Evolutionary conservation across 2,888 invertebrate species (phyloP), one percentile per base, ranked within the genome.

Genomic region (Callosobruchus maculatus): DNA sequence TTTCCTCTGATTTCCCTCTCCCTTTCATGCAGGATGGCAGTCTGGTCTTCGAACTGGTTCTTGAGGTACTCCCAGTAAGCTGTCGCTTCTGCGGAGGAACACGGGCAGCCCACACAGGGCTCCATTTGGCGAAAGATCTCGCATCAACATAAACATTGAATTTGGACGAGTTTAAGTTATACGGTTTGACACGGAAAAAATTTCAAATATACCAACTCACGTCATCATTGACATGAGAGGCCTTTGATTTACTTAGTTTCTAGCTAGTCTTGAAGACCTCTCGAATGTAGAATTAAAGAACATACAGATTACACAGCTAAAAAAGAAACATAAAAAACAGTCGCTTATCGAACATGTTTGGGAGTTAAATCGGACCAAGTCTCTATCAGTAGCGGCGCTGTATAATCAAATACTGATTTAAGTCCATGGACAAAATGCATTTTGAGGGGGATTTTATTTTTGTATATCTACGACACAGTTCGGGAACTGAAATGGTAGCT

Each of bases 21-120:
- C 21, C 74, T 72, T 20, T 74, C 74, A 70, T 74, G 72, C 18
- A 78, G 74, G n/a, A 67, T 18, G 21, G 67, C 67, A 18, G 74
- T 78, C 71, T 75, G 72, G 49, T 76, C 77, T 72, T 77, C 77
- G 69, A 76, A 77, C 26, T 76, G 74, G 20, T 70, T 30, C 70
- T 73, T 74, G 21, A 78, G 22, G 20, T 26, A 5, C 72, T 77
- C 76, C 77, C 78, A 77, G 72, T 72, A 77, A 13, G 68, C 68
- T 21, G 68, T 49, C 49, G 49, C 49, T 22, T 74, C 75, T 20
- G 71, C 49, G 3, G 70, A 20, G 20, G 68, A 71, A 69, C 71
- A 31, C 18, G 71, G 31, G 21, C 68, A 73, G 22, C 69, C 5
- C 2, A 26, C 74, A 71, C 74, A 71, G 66, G 72, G 31, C 72